Percentiles rank a stretch among this genome's conserved stretches.
These are phyloP conservation scores for Eulemur macaco DNA, from an alignment of 2,113 vertebrate genomes.

Conservation along the genomic window DNA sequence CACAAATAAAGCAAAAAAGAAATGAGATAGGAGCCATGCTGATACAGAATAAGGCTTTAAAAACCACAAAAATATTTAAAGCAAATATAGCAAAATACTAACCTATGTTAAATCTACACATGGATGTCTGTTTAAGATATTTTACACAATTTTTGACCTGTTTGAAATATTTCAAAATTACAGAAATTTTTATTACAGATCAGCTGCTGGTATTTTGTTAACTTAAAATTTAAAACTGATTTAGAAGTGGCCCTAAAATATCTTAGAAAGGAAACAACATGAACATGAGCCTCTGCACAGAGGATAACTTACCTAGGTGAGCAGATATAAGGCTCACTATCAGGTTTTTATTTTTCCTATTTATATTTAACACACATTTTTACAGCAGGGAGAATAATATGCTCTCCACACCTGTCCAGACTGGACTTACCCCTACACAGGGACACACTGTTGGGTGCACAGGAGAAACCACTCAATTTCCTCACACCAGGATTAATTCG, in stretches of 20 bases:
- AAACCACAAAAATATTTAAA: neutral
- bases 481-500: neutral
- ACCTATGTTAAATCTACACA: neutral
- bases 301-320: neutral
- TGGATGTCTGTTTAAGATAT: neutral
- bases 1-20: neutral
- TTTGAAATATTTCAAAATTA: conserved; percentile 16
- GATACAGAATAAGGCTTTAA: neutral
- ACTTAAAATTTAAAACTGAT: conserved; percentile 24
- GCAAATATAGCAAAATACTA: neutral
- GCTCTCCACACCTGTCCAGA: neutral
- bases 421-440: neutral
- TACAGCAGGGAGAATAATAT: neutral
- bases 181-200: neutral
- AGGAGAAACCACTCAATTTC: neutral
- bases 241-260: neutral
- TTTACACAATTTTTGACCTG: neutral
- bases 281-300: neutral
- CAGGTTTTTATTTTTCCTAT: neutral
- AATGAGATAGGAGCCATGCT: neutral
- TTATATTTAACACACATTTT: neutral
- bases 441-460: neutral
- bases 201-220: neutral
- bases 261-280: neutral
- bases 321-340: neutral